Base-by-base conservation (phyloP, 1,140 invertebrate species). In the Lycorma delicatula region DNA sequence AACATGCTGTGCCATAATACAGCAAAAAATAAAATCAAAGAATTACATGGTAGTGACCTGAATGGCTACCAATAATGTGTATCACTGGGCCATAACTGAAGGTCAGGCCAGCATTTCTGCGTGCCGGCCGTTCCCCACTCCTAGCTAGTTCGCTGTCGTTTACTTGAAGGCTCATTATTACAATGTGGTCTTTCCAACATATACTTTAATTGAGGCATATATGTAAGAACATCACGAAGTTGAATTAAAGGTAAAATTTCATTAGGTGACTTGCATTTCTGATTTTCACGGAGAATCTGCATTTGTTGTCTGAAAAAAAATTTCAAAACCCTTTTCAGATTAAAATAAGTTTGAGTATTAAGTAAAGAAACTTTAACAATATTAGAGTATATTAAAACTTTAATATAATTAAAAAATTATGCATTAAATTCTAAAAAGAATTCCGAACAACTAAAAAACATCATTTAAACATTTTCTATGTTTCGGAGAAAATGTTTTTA, bases 191-290 rank as follows among this genome's bases (percentile, higher is more conserved):
- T 70, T 60, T 54, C 68, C 63, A 56, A 60, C 54, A 63, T 63
- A 60, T 65, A 68, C 56, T 86, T 87, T 69, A 91, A 74, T 70
- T 91, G 89, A n/a, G 84, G 85, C 86, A 90, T 88, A 69, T 81
- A 89, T 62, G 84, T 81, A 74, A 89, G 85, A 51, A 91, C 83
- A 72, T 84, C 86, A 57, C 83, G 80, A 54, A 90, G 84, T 73
- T 86, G 84, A 38, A 91, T 86, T 56, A 91, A 71, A 23, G 86
- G 81, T 63, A 85, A 66, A 36, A 74, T 73, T 49, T 82, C 81
- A 56, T 74, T 81, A 41, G 79, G 68, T 16, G 79, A 81, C 60
- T 82, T 80, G 70, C 80, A 83, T 66, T 86, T 88, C 56, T 84
- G 84, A 48, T 80, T 81, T 63, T 86, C 83, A 64, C 82, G 79